phyloP scores from a whole-genome alignment of 2,113 vertebrate species.

The Triplophysa tibetana region DNA sequence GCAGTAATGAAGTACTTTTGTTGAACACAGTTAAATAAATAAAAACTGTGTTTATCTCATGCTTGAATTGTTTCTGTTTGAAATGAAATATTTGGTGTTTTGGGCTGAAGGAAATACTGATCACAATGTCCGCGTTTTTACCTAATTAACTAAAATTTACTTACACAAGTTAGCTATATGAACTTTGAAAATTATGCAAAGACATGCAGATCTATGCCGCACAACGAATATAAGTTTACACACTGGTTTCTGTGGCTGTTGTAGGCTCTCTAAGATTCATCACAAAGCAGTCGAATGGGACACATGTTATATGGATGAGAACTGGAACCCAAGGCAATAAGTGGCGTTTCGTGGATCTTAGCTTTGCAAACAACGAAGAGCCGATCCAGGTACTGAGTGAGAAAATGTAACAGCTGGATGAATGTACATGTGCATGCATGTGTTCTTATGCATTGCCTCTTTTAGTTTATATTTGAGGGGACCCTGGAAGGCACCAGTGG shows the following conservation, averaged over 20 bases:
- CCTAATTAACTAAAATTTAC: too few relatives aligned
- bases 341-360: conserved; percentile 75
- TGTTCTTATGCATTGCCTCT: conserved; percentile 7
- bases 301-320: conserved; percentile 70
- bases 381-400: conserved; percentile 65
- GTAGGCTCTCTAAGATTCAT: conserved; percentile 73
- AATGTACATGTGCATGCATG: background rate
- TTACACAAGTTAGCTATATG: too few relatives aligned
- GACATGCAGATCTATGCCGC: too few relatives aligned
- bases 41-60: too few relatives aligned
- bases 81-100: too few relatives aligned
- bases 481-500: conserved; percentile 62
- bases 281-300: conserved; percentile 59
- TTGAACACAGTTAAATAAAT: too few relatives aligned
- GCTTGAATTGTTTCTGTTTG: too few relatives aligned
- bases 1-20: background rate
- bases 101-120: too few relatives aligned
- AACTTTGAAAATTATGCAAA: too few relatives aligned
- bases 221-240: too few relatives aligned
- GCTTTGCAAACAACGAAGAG: conserved; percentile 61
- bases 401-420: background rate
- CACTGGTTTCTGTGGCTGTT: background rate
- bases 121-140: too few relatives aligned
- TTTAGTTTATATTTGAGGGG: conserved; percentile 74
- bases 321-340: conserved; percentile 75